Percentiles rank a stretch among this genome's conserved stretches.
Conservation (phyloP, 2,888 invertebrate genomes). For the Epistrophella euchroma region DNA sequence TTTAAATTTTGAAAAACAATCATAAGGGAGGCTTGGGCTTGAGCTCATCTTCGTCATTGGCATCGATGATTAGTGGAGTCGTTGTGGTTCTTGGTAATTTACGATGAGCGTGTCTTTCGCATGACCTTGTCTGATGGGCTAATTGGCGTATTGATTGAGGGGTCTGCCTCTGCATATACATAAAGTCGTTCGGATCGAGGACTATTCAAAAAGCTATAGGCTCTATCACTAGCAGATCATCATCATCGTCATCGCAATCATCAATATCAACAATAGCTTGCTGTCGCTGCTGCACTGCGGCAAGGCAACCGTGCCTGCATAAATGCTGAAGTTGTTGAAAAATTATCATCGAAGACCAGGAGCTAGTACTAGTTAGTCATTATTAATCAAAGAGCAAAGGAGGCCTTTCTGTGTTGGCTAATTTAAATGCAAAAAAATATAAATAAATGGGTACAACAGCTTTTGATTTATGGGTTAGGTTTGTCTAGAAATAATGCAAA, state of each 20-base stretch:
- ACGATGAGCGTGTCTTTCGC: constrained; percentile 49
- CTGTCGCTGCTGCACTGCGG: neutral
- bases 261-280: constrained; percentile 56
- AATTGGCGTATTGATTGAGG: constrained; percentile 66
- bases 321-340: constrained; percentile 47
- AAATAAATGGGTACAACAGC: neutral
- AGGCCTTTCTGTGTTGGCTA: constrained; percentile 19
- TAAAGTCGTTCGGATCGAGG: constrained; percentile 23
- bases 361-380: constrained; percentile 58
- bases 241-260: constrained; percentile 57
- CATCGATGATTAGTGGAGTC: constrained; percentile 1
- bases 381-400: constrained; percentile 50
- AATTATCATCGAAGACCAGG: constrained; percentile 58
- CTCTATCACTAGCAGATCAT: constrained; percentile 47
- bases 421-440: constrained; percentile 32
- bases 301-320: constrained; percentile 5
- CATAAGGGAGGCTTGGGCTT: neutral
- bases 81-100: constrained; percentile 48
- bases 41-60: constrained; percentile 20
- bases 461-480: constrained; percentile 45
- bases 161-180: constrained; percentile 27
- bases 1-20: constrained; percentile 55
- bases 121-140: constrained; percentile 72
- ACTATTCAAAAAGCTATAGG: constrained; percentile 64
- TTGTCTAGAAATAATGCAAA: constrained; percentile 13